Conservation (phyloP, 2,888 invertebrate species). For the Chymomyza caudatula region DNA sequence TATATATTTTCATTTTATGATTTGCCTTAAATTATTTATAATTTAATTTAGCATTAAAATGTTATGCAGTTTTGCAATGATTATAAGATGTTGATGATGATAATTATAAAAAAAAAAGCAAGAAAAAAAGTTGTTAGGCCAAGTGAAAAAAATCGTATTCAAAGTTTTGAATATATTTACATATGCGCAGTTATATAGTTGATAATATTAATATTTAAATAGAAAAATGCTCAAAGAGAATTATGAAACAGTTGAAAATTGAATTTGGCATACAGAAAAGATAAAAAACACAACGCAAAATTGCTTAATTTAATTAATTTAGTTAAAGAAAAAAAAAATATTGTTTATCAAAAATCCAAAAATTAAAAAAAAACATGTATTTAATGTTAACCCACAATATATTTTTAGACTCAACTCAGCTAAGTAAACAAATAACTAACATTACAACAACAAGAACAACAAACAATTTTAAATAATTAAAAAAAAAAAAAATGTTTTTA, state of each 20-base stretch:
- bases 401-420: constrained; percentile 19
- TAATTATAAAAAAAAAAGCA: constrained; percentile 17
- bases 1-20: constrained; percentile 32
- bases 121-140: constrained; percentile 41
- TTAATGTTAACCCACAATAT: constrained; percentile 33
- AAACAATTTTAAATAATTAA: constrained; percentile 24
- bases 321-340: constrained; percentile 7
- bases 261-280: neutral
- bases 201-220: constrained; percentile 18
- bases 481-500: constrained; percentile 27
- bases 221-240: constrained; percentile 14
- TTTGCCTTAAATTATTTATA: constrained; percentile 45
- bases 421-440: constrained; percentile 37
- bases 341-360: constrained; percentile 17
- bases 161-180: constrained; percentile 71
- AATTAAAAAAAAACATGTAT: constrained; percentile 33
- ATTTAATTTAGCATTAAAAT: constrained; percentile 41
- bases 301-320: neutral
- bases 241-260: neutral
- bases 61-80: constrained; percentile 52
- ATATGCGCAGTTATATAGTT: constrained; percentile 30
- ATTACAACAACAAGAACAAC: constrained; percentile 9
- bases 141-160: constrained; percentile 71
- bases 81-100: constrained; percentile 27
- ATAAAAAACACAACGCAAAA: neutral